These are phyloP conservation scores for Hippopotamyrus pictus DNA, from an alignment of 2,797 vertebrate species.

Conservation along the genomic window DNA sequence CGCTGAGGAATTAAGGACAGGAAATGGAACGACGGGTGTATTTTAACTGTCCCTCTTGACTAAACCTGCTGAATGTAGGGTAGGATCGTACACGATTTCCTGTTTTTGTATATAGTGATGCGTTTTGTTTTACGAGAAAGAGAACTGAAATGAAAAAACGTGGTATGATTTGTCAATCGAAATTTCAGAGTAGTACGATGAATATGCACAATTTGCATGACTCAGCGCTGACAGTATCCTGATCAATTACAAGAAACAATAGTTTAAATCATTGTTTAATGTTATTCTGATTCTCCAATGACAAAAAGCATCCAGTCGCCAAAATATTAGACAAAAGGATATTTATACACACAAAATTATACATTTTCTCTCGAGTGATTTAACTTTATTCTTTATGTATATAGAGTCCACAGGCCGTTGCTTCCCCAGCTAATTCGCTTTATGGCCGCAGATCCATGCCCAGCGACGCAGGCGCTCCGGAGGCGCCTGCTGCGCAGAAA, in stretches of 20 bases:
- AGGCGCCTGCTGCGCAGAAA: neutral
- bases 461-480: neutral
- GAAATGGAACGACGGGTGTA: neutral
- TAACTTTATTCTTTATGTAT: neutral
- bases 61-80: neutral
- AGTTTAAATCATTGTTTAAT: neutral
- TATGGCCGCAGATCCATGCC: neutral
- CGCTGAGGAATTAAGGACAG: neutral
- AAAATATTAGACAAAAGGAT: neutral
- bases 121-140: neutral
- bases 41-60: neutral
- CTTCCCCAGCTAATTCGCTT: neutral
- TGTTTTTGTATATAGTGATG: neutral
- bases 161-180: neutral
- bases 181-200: neutral
- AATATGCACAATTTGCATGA: neutral
- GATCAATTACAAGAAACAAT: neutral
- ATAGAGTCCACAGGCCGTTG: neutral
- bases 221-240: neutral
- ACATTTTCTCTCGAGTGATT: neutral
- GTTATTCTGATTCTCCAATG: neutral
- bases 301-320: neutral
- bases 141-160: conserved; percentile 3
- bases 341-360: neutral
- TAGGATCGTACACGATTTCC: neutral